These are phyloP conservation scores for Bubalus kerabau DNA, from an alignment of 2,113 vertebrate species.

Conservation along the genomic window DNA sequence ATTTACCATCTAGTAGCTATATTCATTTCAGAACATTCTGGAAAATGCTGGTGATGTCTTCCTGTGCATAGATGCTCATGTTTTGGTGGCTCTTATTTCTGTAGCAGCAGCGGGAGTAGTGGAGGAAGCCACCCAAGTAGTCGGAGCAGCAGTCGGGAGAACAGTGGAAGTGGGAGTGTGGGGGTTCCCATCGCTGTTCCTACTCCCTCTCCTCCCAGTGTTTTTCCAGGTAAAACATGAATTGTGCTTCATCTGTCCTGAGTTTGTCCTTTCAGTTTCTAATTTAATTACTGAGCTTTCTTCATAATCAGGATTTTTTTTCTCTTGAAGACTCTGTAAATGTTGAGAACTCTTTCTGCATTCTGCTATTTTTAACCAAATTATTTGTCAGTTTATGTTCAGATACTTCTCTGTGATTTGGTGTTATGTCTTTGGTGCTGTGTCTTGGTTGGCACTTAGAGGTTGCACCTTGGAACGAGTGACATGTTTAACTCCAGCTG, in stretches of 20 bases:
- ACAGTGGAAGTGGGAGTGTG: constrained; percentile 98
- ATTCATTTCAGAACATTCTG: constrained; percentile 30
- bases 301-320: neutral
- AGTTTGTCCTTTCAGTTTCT: neutral
- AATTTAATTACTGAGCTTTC: neutral
- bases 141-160: constrained; percentile 98
- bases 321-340: neutral
- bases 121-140: constrained; percentile 98
- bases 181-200: constrained; percentile 94
- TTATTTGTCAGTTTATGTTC: neutral
- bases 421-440: neutral
- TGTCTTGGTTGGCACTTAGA: neutral
- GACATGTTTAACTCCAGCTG: neutral
- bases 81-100: constrained; percentile 66
- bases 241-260: neutral
- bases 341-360: neutral
- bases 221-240: constrained; percentile 92
- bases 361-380: neutral
- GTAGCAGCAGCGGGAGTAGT: constrained; percentile 95
- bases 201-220: constrained; percentile 94
- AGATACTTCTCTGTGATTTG: neutral
- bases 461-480: neutral
- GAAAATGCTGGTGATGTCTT: neutral
- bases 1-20: neutral
- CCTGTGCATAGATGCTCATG: neutral